phyloP scores from a whole-genome alignment of 2,888 invertebrate genomes.

The Melinaea menophilus region DNA sequence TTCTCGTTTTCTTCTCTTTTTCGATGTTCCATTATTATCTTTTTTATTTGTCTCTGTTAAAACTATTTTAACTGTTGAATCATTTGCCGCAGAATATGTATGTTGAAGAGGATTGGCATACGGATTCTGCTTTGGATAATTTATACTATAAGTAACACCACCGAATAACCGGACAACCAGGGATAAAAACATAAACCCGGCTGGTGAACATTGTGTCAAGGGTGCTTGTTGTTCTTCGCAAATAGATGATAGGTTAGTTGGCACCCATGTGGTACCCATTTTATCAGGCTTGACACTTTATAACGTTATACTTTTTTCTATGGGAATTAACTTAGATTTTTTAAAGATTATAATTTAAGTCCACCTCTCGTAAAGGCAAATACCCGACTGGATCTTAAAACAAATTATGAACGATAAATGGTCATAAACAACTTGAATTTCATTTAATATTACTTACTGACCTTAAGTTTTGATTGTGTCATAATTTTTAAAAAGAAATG shows the following conservation, averaged over 20 bases:
- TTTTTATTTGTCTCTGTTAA: slow-evolving; percentile 26
- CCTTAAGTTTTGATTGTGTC: too few species aligned
- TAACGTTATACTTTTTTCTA: neutral
- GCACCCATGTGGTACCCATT: slow-evolving; percentile 61
- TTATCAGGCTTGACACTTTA: neutral
- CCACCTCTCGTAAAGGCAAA: too few species aligned
- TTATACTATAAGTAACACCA: slow-evolving; percentile 59
- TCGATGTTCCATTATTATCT: slow-evolving; percentile 28
- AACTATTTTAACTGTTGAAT: slow-evolving; percentile 42
- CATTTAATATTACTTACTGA: too few species aligned
- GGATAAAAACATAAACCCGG: slow-evolving; percentile 78
- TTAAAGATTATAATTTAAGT: neutral
- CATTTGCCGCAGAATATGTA: slow-evolving; percentile 21
- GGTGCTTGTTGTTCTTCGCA: slow-evolving; percentile 74
- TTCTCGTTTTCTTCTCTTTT: slow-evolving; percentile 33
- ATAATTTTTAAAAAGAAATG: too few species aligned
- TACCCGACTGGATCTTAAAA: too few species aligned
- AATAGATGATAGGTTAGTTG: neutral
- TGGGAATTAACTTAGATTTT: neutral
- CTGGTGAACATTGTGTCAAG: slow-evolving; percentile 77
- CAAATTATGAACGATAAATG: too few species aligned
- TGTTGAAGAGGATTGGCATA: neutral
- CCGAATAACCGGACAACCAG: slow-evolving; percentile 78
- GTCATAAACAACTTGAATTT: too few species aligned
- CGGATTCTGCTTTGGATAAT: slow-evolving; percentile 30